A percentile compares a stretch with the other conserved stretches of the same genome.
phyloP scores from a whole-genome alignment of 1,140 invertebrate species.

The Habropoda laboriosa region DNA sequence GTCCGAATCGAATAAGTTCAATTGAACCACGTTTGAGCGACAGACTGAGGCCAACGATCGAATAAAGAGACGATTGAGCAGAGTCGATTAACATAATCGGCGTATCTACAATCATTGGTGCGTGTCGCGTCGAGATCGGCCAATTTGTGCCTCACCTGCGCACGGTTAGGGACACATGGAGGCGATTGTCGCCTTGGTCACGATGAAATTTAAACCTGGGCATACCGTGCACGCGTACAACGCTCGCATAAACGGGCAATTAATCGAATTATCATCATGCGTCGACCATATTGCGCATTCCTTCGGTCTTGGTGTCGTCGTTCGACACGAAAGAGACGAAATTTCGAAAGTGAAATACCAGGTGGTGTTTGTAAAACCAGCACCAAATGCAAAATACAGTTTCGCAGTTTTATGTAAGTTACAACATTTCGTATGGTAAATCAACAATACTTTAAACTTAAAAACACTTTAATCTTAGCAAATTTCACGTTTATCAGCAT shows the following conservation, averaged over 20 bases:
- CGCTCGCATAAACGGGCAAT: background rate
- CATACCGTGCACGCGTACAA: constrained; percentile 4
- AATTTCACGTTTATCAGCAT: too few species aligned
- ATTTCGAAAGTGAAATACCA: too few species aligned
- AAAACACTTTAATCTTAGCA: too few species aligned
- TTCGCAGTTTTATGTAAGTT: too few species aligned
- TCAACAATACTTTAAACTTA: too few species aligned
- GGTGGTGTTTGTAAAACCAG: background rate
- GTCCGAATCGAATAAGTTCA: background rate
- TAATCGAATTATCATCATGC: background rate
- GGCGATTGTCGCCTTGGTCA: constrained; percentile 1
- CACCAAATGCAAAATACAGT: too few species aligned
- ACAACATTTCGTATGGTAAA: too few species aligned
- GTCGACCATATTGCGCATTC: constrained; percentile 4
- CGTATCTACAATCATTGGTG: constrained; percentile 24
- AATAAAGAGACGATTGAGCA: background rate
- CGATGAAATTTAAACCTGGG: constrained; percentile 22
- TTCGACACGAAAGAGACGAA: too few species aligned
- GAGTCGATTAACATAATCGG: constrained; percentile 48
- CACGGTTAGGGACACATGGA: background rate
- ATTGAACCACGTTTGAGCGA: too few species aligned
- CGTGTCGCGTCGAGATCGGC: constrained; percentile 14
- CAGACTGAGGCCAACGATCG: background rate
- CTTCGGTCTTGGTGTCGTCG: background rate
- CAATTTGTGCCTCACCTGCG: constrained; percentile 54